A percentile compares a stretch with the other conserved stretches of the same genome.
These are phyloP conservation scores for Zootoca vivipara DNA, from an alignment of 2,113 vertebrate species.

Conservation along the genomic window DNA sequence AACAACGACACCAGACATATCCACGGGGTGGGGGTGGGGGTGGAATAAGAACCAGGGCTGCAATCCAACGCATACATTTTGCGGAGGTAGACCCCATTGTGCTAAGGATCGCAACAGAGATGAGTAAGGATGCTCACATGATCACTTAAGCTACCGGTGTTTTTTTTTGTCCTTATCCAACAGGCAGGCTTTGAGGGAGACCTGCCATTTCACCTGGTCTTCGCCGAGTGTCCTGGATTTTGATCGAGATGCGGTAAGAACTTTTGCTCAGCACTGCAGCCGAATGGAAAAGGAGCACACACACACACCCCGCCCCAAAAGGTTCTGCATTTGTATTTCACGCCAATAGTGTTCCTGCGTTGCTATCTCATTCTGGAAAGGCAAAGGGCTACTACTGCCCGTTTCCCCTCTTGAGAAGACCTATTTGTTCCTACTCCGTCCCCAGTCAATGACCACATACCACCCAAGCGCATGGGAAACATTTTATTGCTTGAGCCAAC, in stretches of 20 bases:
- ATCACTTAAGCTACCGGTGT: not conserved
- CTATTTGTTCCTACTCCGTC: not conserved
- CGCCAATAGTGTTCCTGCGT: too few species aligned
- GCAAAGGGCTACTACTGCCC: not conserved
- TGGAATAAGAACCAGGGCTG: constrained; percentile 22
- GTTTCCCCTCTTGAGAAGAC: too few species aligned
- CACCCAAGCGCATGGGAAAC: not conserved
- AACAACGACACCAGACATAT: not conserved
- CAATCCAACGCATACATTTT: not conserved
- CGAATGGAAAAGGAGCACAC: not conserved
- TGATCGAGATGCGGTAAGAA: not conserved
- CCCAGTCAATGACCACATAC: not conserved
- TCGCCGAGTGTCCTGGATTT: not conserved
- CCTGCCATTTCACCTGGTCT: not conserved
- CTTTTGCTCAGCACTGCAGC: not conserved
- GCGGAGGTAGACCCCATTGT: too few species aligned
- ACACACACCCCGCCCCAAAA: too few species aligned
- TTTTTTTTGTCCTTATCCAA: not conserved
- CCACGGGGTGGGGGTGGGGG: not conserved
- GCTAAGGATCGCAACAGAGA: not conserved
- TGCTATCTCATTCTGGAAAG: not conserved
- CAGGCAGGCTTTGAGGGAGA: not conserved
- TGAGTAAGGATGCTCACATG: too few species aligned
- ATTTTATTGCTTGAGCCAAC: not conserved
- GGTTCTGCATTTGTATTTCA: not conserved